Conservation (phyloP, 2,888 invertebrate genomes). For the Conus canariensis region DNA sequence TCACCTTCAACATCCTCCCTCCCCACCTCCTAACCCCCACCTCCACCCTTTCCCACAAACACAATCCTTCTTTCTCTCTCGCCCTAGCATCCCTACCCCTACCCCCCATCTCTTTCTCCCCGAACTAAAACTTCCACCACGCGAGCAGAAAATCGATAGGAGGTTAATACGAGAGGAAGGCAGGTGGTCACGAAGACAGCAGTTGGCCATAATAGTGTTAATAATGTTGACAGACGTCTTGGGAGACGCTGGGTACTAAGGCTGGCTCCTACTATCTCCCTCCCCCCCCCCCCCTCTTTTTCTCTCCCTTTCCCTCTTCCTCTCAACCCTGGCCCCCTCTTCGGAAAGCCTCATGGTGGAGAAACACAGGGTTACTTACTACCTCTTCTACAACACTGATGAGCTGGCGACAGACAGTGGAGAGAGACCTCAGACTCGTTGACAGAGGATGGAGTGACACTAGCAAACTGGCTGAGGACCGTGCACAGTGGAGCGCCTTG, state of each 20-base stretch:
- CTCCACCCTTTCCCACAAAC: not conserved
- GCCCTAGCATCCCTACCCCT: not conserved
- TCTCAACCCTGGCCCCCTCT: not conserved
- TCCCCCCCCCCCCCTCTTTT: not conserved
- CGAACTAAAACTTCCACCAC: not conserved
- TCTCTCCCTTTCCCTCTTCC: not conserved
- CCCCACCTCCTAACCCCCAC: not conserved
- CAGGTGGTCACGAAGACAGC: not conserved
- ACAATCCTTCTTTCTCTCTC: not conserved
- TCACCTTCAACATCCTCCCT: not conserved
- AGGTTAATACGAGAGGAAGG: not conserved
- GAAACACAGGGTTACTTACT: too few relatives aligned
- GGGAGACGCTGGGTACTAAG: not conserved
- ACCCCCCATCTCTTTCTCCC: not conserved
- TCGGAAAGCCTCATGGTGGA: too few relatives aligned
- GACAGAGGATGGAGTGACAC: too few relatives aligned
- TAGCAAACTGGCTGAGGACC: too few relatives aligned
- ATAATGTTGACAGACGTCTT: not conserved
- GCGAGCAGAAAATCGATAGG: not conserved
- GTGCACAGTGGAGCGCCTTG: too few relatives aligned
- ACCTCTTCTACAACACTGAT: too few relatives aligned
- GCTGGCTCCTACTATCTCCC: not conserved
- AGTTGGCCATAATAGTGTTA: constrained; percentile 1
- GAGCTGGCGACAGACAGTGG: too few relatives aligned
- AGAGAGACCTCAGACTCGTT: too few relatives aligned